Evolutionary conservation across 2,113 vertebrate genomes (phyloP), one percentile per base, ranked within the genome.

Genomic region (Grantiella picta): DNA sequence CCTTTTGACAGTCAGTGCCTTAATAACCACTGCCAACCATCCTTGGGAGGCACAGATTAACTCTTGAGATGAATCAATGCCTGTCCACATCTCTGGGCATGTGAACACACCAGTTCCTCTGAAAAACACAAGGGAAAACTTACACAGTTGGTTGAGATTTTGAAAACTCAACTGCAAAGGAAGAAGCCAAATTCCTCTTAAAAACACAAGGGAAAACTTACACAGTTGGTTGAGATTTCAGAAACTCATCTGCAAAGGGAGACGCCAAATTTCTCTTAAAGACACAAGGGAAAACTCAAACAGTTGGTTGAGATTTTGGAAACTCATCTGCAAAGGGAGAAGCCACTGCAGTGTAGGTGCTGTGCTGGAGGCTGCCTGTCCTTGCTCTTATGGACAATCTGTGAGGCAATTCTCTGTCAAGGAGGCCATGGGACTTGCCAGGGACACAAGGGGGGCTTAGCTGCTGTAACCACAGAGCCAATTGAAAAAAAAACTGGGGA

Each of bases 321-420:
- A 81, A 36, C 19, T 65, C 31, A 11, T 70, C n/a, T 2, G 11
- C 38, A 64, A 60, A 6, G 9, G 21, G 33, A 94, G 45, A 85
- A 64, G 53, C 40, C 61, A 64, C 15, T 0, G 1, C 19, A 44
- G 15, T 0, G 0, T 12, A 23, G 42, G 29, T 64, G 52, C 35
- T 59, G 27, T 44, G 64, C 69, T 84, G 68, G 17, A 35, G 42
- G 57, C 59, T 92, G 50, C n/a, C 21, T 2, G 1, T 54, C 56
- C 44, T 36, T 50, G 63, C 27, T 54, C 33, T 65, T 61, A 36
- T 3, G 4, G 44, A 29, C 27, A 54, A 47, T 38, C 24, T 44
- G 4, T 8, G 64, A 72, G 35, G 76, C 12, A 61, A 61, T 44
- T 92, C 31, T 25, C 38, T 45, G 54, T 42, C 82, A 49, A 76